These are phyloP conservation scores for Steinernema carpocapsae DNA, from an alignment of 2,888 invertebrate genomes.

Conservation along the genomic window DNA sequence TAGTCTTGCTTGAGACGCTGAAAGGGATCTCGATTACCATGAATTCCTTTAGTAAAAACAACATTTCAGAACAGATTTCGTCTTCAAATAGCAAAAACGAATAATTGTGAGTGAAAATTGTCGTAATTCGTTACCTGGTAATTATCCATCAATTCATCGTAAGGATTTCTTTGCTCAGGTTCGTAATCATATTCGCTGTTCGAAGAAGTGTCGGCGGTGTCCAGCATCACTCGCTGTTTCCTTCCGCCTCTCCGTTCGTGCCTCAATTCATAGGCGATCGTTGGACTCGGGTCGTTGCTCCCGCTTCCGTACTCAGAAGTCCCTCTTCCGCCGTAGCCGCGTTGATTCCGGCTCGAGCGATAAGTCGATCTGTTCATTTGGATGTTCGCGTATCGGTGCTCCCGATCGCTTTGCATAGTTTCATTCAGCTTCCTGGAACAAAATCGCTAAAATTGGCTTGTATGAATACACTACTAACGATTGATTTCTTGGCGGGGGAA, in stretches of 20 bases:
- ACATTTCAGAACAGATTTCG: too few species aligned
- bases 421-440: constrained; percentile 26
- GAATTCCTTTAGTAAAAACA: too few species aligned
- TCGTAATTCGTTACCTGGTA: too few species aligned
- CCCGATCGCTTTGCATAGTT: constrained; percentile 19
- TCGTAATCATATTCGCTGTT: constrained; percentile 27
- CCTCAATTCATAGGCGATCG: background rate
- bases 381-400: constrained; percentile 28
- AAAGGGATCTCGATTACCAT: background rate
- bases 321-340: background rate
- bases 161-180: background rate
- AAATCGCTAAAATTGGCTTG: background rate
- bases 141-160: background rate
- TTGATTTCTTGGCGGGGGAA: constrained; percentile 4
- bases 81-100: too few species aligned
- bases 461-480: constrained; percentile 2
- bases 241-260: constrained; percentile 12
- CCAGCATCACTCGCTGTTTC: background rate
- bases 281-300: constrained; percentile 25
- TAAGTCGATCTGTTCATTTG: constrained; percentile 8
- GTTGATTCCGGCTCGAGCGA: background rate
- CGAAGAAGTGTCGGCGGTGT: constrained; percentile 2
- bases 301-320: constrained; percentile 16
- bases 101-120: too few species aligned
- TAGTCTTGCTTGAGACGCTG: constrained; percentile 7